phyloP scores from a whole-genome alignment of 37 sponge, comb jelly and placozoan species.

The Trichoplax adhaerens region DNA sequence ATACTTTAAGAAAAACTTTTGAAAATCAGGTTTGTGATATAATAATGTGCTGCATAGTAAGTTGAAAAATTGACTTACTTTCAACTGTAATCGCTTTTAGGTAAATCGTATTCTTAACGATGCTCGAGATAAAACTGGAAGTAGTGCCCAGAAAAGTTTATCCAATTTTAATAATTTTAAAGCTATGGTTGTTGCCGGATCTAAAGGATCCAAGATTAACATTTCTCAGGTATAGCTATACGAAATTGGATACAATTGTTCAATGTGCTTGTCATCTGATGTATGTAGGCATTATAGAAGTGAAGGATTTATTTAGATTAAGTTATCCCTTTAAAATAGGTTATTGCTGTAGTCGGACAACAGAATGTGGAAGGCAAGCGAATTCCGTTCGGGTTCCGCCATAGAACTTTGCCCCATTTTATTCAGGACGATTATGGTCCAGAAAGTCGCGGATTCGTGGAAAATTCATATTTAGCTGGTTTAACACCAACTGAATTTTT shows the following conservation, averaged over 20 bases:
- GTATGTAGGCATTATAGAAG: not conserved
- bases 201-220: slow-evolving; percentile 99
- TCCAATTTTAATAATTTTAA: slow-evolving; percentile 99
- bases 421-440: slow-evolving; percentile 99
- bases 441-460: slow-evolving; percentile 96
- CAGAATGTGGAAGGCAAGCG: slow-evolving; percentile 99
- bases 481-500: slow-evolving; percentile 98
- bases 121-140: slow-evolving; percentile 94
- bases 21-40: slow-evolving; percentile 62
- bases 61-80: too few relatives aligned
- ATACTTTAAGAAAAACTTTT: slow-evolving; percentile 95
- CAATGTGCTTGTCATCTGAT: too few relatives aligned
- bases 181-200: slow-evolving; percentile 95
- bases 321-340: not conserved
- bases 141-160: slow-evolving; percentile 80
- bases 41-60: too few relatives aligned
- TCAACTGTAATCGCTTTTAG: not conserved
- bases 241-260: not conserved
- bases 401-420: slow-evolving; percentile 96
- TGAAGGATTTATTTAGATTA: slow-evolving; percentile 2
- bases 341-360: not conserved
- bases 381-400: slow-evolving; percentile 96
- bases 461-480: slow-evolving; percentile 98
- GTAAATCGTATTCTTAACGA: slow-evolving; percentile 94
- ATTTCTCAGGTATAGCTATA: slow-evolving; percentile 70